These are phyloP conservation scores for Parasteatoda lunata DNA, from an alignment of 2,888 invertebrate species.

Conservation along the genomic window DNA sequence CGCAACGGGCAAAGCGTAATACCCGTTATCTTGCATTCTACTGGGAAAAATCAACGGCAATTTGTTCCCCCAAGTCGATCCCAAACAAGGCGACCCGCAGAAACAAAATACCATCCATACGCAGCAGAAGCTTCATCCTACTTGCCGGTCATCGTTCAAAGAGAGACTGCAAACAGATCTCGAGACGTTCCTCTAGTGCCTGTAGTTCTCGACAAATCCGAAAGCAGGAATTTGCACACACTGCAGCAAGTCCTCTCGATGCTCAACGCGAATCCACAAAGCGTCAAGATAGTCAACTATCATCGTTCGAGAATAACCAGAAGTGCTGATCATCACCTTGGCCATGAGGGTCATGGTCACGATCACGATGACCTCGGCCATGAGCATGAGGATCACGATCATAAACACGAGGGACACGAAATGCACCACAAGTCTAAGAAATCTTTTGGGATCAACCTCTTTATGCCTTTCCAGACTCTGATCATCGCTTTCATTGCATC, in stretches of 20 bases:
- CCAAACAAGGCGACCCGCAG: background rate
- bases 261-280: conserved; percentile 36
- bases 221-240: conserved; percentile 43
- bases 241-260: conserved; percentile 58
- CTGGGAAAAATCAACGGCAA: background rate
- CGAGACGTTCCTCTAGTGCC: conserved; percentile 40
- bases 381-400: conserved; percentile 23
- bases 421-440: conserved; percentile 15
- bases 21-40: conserved; percentile 21
- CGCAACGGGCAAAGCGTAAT: conserved; percentile 23
- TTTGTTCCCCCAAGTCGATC: background rate
- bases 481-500: background rate
- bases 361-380: background rate
- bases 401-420: conserved; percentile 29
- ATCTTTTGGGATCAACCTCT: background rate
- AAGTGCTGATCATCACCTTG: conserved; percentile 42
- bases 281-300: conserved; percentile 17
- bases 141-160: conserved; percentile 12
- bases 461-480: background rate
- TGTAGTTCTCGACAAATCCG: conserved; percentile 45
- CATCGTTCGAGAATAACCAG: conserved; percentile 4
- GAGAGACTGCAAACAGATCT: conserved; percentile 4
- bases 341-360: background rate
- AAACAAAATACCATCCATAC: background rate
- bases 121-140: conserved; percentile 1